Conservation (phyloP, 2,888 invertebrate species). For the Bimastos eiseni region DNA sequence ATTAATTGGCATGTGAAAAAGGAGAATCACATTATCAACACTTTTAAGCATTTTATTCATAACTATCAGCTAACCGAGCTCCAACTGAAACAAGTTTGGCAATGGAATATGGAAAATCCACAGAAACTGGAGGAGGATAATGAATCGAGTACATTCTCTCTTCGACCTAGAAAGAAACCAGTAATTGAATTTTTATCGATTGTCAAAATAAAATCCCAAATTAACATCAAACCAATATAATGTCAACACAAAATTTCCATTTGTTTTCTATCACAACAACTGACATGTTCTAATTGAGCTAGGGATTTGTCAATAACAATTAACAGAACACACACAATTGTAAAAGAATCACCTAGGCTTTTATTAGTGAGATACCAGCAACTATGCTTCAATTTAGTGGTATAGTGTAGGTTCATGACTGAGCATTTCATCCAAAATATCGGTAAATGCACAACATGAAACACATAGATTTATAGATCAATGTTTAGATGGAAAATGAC, state of each 20-base stretch:
- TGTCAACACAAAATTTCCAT: neutral
- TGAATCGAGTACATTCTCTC: neutral
- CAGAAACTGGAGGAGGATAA: constrained; percentile 24
- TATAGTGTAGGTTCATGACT: too few species aligned
- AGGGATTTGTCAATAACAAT: neutral
- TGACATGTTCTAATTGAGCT: neutral
- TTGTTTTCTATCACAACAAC: neutral
- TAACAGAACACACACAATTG: neutral
- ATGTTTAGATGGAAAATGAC: too few species aligned
- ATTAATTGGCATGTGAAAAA: too few species aligned
- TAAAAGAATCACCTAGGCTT: neutral
- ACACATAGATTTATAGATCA: too few species aligned
- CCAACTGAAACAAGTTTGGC: neutral
- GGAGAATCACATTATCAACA: too few species aligned
- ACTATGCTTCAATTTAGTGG: too few species aligned
- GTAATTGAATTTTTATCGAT: neutral
- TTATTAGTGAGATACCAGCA: too few species aligned
- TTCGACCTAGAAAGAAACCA: constrained; percentile 1
- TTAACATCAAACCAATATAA: neutral
- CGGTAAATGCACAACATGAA: neutral
- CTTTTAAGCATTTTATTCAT: too few species aligned
- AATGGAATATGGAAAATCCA: constrained; percentile 18
- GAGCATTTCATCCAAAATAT: too few species aligned
- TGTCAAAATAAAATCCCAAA: neutral
- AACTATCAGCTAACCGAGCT: neutral